A percentile compares a stretch with the other conserved stretches of the same genome.
phyloP scores from a whole-genome alignment of 2,797 vertebrate species.

The Emydoidea blandingii region DNA sequence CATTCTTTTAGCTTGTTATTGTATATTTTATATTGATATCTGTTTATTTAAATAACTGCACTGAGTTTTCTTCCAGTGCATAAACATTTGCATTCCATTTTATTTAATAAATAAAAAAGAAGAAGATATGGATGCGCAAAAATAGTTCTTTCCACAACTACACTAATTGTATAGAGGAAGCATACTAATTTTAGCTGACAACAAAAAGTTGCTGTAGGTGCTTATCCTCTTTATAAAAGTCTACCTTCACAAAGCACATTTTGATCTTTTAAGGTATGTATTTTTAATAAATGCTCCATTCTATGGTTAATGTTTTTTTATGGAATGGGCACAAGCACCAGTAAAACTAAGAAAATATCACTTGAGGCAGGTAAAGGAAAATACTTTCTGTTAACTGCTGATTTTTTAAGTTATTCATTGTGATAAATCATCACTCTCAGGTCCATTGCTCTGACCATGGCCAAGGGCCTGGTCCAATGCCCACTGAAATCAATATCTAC shows the following conservation, averaged over 20 bases:
- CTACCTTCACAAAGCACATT: background rate
- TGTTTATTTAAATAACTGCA: conserved; percentile 21
- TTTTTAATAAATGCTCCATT: background rate
- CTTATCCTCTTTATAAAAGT: conserved; percentile 17
- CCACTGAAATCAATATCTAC: background rate
- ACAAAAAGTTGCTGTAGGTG: background rate
- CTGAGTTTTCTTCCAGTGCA: background rate
- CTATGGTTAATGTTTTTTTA: background rate
- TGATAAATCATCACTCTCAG: background rate
- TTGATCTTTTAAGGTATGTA: background rate
- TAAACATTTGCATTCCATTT: conserved; percentile 37
- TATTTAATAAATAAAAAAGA: conserved; percentile 47
- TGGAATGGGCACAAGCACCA: background rate
- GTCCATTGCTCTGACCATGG: background rate
- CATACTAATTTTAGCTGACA: conserved; percentile 56
- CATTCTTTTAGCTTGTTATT: background rate
- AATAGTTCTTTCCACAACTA: conserved; percentile 39
- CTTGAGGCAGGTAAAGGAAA: background rate
- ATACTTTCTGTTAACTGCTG: background rate
- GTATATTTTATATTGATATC: background rate
- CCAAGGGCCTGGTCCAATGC: background rate
- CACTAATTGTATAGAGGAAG: conserved; percentile 42
- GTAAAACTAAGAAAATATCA: background rate
- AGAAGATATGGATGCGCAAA: background rate
- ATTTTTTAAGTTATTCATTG: background rate